Percentiles rank a stretch among this genome's conserved stretches.
Conservation (phyloP, 2,888 invertebrate species). For the Hemaris fuciformis region DNA sequence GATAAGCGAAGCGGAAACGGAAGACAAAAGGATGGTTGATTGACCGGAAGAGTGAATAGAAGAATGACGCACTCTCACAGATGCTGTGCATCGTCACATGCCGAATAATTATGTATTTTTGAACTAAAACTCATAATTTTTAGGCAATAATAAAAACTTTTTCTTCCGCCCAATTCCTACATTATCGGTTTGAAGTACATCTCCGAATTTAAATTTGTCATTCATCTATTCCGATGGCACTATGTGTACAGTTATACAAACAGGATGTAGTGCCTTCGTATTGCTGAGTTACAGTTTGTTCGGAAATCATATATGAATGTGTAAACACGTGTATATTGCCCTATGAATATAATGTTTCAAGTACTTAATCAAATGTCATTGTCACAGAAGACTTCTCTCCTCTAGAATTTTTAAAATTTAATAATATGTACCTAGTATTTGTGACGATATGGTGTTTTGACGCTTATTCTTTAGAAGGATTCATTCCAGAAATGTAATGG, state of each 20-base stretch:
- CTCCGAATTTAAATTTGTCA: conserved; percentile 16
- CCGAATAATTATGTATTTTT: too few relatives aligned
- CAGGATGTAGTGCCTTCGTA: conserved; percentile 24
- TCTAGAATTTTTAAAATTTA: too few relatives aligned
- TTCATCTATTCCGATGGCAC: conserved; percentile 24
- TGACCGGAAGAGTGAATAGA: too few relatives aligned
- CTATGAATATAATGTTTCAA: conserved; percentile 1
- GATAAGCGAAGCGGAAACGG: too few relatives aligned
- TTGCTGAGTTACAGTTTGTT: conserved; percentile 21
- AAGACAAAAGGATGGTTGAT: too few relatives aligned
- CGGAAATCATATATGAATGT: conserved; percentile 15
- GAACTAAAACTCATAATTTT: too few relatives aligned
- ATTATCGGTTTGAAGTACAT: neutral
- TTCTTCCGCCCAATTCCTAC: too few relatives aligned
- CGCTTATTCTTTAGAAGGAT: neutral
- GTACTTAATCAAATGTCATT: neutral
- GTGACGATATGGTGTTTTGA: neutral
- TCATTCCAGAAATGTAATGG: neutral
- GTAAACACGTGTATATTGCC: conserved; percentile 7
- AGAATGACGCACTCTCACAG: too few relatives aligned
- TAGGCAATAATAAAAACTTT: too few relatives aligned
- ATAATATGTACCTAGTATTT: neutral
- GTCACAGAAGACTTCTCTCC: too few relatives aligned
- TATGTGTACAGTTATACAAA: conserved; percentile 24
- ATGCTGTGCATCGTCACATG: too few relatives aligned